phyloP scores from a whole-genome alignment of 2,797 vertebrate genomes.

The Pipistrellus kuhlii region DNA sequence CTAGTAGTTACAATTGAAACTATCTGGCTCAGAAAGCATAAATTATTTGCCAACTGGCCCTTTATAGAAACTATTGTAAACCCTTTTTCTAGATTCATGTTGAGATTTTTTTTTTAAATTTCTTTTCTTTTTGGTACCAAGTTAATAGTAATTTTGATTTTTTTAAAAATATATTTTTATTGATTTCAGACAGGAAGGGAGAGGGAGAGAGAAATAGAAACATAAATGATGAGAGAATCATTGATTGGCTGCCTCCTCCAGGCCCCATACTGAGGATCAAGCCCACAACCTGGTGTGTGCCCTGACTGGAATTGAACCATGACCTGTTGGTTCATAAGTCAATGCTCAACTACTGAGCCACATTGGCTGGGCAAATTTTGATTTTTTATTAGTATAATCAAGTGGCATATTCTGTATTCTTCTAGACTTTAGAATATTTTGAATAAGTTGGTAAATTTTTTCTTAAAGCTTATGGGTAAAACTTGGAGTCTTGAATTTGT shows the following conservation, averaged over 20 bases:
- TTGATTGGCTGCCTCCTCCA: no score
- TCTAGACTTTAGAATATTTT: conserved; percentile 24
- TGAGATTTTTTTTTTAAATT: background rate
- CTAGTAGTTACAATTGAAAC: background rate
- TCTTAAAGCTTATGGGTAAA: background rate
- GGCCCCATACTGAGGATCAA: no score
- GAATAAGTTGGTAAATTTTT: background rate
- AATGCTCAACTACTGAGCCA: no score
- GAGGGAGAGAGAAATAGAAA: no score
- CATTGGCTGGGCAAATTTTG: no score
- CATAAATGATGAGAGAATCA: no score
- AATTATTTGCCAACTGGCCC: background rate
- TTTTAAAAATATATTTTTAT: no score
- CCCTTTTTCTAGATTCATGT: background rate
- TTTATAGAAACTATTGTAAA: background rate
- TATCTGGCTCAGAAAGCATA: background rate
- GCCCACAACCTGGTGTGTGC: no score
- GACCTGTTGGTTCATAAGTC: no score
- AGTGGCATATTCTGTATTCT: background rate
- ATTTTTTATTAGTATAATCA: conserved; percentile 2
- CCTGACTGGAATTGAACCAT: no score
- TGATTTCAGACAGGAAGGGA: no score
- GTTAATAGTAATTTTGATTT: conserved; percentile 25
- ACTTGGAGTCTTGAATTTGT: conserved; percentile 7
- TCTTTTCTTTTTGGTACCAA: background rate